Conservation (phyloP, 2,797 vertebrate genomes). For the Fistularia commersonii region DNA sequence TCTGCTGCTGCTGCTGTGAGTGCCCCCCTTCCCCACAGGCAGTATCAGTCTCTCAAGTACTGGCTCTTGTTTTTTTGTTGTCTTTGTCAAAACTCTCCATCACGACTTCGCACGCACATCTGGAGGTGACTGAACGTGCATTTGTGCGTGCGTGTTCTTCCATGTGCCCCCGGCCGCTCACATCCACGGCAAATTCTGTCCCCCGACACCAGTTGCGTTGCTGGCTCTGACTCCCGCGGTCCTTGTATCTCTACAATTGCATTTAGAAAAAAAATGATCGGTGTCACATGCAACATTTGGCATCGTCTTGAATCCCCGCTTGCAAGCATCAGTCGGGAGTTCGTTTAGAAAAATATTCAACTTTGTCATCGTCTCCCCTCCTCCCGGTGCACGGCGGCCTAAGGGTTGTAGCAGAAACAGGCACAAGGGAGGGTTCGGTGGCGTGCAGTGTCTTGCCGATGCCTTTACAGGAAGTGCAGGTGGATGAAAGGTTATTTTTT, state of each 20-base stretch:
- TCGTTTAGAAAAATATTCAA: conserved; percentile 74
- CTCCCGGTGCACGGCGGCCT: conserved; percentile 41
- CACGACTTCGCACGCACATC: no score
- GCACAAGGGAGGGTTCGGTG: conserved; percentile 37
- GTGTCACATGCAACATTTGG: conserved; percentile 79
- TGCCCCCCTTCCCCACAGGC: no score
- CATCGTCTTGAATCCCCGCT: conserved; percentile 66
- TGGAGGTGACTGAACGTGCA: no score
- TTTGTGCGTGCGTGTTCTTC: not conserved
- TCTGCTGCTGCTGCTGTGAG: not conserved
- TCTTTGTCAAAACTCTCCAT: conserved; percentile 1
- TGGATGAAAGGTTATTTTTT: no score
- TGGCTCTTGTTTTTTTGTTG: conserved; percentile 3
- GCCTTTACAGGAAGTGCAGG: no score
- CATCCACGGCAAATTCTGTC: conserved; percentile 1
- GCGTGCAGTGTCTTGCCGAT: no score
- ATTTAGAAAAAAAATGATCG: conserved; percentile 71
- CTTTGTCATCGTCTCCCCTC: conserved; percentile 35
- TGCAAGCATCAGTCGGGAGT: conserved; percentile 54
- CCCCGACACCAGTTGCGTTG: conserved; percentile 10
- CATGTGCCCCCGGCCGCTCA: conserved; percentile 12
- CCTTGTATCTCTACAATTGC: conserved; percentile 53
- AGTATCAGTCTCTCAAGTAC: conserved; percentile 14
- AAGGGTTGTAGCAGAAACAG: conserved; percentile 64
- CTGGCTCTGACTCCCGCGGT: conserved; percentile 38